Evolutionary conservation across 2,113 vertebrate species (phyloP), one percentile per base, ranked within the genome.

Genomic region (Protomyctophum bolini): DNA sequence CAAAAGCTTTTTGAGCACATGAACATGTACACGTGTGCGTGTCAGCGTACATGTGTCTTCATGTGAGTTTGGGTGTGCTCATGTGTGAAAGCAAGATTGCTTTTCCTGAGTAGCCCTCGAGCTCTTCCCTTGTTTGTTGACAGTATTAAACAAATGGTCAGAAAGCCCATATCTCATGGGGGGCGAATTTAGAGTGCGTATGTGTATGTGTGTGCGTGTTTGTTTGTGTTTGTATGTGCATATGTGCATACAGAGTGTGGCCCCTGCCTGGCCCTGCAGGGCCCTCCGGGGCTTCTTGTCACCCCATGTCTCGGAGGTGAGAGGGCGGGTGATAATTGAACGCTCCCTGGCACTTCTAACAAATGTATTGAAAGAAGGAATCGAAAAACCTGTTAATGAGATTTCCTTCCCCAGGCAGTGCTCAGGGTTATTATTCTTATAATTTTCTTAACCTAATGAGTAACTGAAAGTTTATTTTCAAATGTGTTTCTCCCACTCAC

Each of bases 321-420:
- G 87, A 90, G 89, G 75, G 86, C 72, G 82, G 84, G 78, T 91
- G 88, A 89, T 91, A 92, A 90, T 89, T 88, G 88, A 88, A 89
- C 88, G 75, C 84, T 88, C 81, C 69, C 86, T 75, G 77, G 84
- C 82, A 83, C 84, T 83, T 87, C 83, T 88, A 87, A 90, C 90
- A 91, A 91, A 91, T 90, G 86, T 91, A 90, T 86, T 87, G 89
- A 91, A 90, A 84, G 85, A 75, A 74, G 70, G 81, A 87, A 92
- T 90, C 85, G 89, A 92, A 91, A 89, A 91, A 91, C 83, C 87
- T 84, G 90, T 91, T 93, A 91, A 92, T 92, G 87, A 92, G 91
- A 91, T 92, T 92, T 92, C 58, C 64, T 73, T 79, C 89, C 83
- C 60, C 33, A 6, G 90, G 91, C 86, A 10, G 56, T 4, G 85